Percentiles rank a stretch among this genome's conserved stretches.
Evolutionary conservation across 2,797 vertebrate genomes (phyloP).

Genomic region (Dermochelys coriacea): DNA sequence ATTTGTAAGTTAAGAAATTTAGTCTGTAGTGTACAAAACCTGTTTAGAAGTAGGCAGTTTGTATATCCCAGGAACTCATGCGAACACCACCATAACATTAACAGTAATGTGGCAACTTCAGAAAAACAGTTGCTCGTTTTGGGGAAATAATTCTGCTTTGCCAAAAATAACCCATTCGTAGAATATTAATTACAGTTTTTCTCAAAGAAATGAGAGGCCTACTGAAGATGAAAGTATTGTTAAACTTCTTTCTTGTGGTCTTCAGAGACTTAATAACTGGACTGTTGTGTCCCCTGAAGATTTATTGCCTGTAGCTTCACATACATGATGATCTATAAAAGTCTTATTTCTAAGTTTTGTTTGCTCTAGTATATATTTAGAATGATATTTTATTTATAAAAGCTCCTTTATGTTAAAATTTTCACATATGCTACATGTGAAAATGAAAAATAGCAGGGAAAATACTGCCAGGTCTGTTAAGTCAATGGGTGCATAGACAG

Average conservation of each 20-base stretch:
- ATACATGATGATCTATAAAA: neutral
- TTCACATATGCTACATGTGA: conserved; percentile 8
- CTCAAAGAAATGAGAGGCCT: conserved; percentile 4
- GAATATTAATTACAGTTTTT: conserved; percentile 13
- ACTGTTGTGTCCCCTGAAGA: neutral
- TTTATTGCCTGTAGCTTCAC: conserved; percentile 33
- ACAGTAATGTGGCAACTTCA: conserved; percentile 9
- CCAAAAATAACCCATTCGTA: conserved; percentile 36
- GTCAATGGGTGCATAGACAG: neutral
- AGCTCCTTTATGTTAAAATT: neutral
- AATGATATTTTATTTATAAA: neutral
- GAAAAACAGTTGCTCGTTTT: conserved; percentile 14
- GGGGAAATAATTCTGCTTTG: conserved; percentile 35
- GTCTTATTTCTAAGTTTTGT: neutral
- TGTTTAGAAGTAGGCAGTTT: conserved; percentile 62
- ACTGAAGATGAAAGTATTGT: neutral
- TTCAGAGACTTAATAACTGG: neutral
- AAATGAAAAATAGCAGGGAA: neutral
- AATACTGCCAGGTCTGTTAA: neutral
- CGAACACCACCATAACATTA: neutral
- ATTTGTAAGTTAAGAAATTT: conserved; percentile 59
- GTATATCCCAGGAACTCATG: conserved; percentile 59
- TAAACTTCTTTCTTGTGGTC: conserved; percentile 8
- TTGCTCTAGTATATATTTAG: neutral
- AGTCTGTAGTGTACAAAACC: conserved; percentile 38